These are phyloP conservation scores for Anniella stebbinsi DNA, from an alignment of 2,797 vertebrate species.

Conservation along the genomic window DNA sequence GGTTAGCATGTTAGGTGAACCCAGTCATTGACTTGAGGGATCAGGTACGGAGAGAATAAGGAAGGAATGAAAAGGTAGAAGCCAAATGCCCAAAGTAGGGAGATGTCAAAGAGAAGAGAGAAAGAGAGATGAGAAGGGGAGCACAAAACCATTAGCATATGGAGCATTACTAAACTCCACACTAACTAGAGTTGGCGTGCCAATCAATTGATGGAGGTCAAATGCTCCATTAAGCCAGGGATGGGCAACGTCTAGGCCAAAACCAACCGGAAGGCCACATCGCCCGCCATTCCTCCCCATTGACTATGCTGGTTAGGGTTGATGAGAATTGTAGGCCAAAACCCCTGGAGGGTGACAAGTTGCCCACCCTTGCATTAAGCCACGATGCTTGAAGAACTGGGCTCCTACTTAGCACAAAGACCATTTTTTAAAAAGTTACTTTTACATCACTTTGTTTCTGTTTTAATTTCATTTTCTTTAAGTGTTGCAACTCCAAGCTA, in stretches of 20 bases:
- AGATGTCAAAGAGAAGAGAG: neutral
- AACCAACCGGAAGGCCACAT: no score
- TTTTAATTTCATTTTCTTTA: no score
- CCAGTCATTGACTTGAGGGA: neutral
- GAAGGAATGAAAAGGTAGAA: neutral
- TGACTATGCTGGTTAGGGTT: no score
- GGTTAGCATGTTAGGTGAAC: no score
- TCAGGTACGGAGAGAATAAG: neutral
- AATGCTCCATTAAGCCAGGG: neutral
- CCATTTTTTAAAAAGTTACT: neutral
- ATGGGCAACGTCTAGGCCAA: no score
- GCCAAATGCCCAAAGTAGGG: neutral
- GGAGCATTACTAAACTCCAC: neutral
- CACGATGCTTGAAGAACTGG: neutral
- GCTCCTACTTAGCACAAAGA: neutral
- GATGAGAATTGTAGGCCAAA: no score
- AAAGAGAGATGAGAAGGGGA: neutral
- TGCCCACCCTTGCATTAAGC: no score
- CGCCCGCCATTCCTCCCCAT: no score
- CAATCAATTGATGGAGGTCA: neutral
- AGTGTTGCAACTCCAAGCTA: no score
- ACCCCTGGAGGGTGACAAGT: no score
- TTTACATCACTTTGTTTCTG: no score
- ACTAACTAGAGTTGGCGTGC: no score
- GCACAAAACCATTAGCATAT: neutral